Evolutionary conservation across 2,797 vertebrate species (phyloP), one percentile per base, ranked within the genome.

Genomic region (Anabas testudineus): DNA sequence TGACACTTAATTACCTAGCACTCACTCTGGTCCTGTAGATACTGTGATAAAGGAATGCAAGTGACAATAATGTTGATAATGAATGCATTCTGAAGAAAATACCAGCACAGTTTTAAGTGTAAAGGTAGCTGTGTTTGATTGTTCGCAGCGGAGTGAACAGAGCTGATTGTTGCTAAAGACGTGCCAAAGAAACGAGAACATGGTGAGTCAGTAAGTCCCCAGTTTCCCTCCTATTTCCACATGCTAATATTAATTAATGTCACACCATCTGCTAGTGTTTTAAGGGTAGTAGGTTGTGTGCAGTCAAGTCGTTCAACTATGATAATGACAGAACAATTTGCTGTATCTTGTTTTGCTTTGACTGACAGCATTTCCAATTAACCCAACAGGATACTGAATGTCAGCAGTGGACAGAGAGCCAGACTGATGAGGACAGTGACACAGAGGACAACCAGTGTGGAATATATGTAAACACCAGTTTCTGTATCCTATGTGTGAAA

Each of bases 391-490:
- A 97, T 89, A 92, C 94, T 58, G 93, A 95, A 87, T 92, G 92
- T 74, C 95, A 95, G 77, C 95, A 92, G 81, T 95, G 95, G 95
- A 91, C 90, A 47, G 95, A 96, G 1, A 94, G 94, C 74, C 95
- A 94, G 87, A 95, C 93, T 0, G 95, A 97, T 21, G 95, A 96
- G 72, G 95, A 97, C 86, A 95, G 94, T 67, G 96, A 97, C 88
- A 92, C 90, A 4, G 96, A 96, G 61, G 96, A 96, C 36, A 91
- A 94, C 85, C 91, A 95, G 45, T 95, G 93, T 2, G 95, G 93
- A 73, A 92, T 94, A 64, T 94, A 96, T 88, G 96, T 98, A 79
- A 82, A 51, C 9, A 24, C 36, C 1, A 9, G 14, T 67, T 51
- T 61, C 13, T 57, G 1, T 41, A 7, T 70, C n/a, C 34, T 34